Conservation (phyloP, 2,797 vertebrate genomes). For the Phoxinus dragarum region DNA sequence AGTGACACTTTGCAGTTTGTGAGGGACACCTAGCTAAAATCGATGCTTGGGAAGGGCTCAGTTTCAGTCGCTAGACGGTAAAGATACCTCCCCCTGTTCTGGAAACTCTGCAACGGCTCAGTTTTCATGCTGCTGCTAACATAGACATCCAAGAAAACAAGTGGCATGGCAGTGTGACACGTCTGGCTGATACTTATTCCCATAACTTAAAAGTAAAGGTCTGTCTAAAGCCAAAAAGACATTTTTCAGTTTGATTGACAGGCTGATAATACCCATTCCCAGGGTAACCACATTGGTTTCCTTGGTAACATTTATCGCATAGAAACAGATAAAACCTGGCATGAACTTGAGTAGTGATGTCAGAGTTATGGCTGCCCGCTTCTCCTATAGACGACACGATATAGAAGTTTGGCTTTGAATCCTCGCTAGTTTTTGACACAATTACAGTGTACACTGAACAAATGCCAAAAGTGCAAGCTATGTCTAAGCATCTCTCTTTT, state of each 20-base stretch:
- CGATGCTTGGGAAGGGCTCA: constrained; percentile 28
- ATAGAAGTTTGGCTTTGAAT: constrained; percentile 64
- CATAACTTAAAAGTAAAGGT: constrained; percentile 62
- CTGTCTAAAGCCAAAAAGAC: constrained; percentile 66
- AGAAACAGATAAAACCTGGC: constrained; percentile 52
- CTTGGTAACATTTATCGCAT: constrained; percentile 50
- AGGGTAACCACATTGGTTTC: constrained; percentile 48
- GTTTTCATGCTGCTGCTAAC: constrained; percentile 32
- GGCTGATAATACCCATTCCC: constrained; percentile 62
- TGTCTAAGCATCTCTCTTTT: constrained; percentile 56
- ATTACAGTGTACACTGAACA: constrained; percentile 69
- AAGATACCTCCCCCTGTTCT: constrained; percentile 26
- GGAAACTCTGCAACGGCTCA: constrained; percentile 38
- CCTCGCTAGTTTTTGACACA: constrained; percentile 60
- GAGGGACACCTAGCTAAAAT: constrained; percentile 56
- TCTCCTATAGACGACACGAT: constrained; percentile 65
- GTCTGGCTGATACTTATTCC: constrained; percentile 37
- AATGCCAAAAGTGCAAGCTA: constrained; percentile 71
- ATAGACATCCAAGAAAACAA: constrained; percentile 29
- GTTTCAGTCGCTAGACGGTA: constrained; percentile 41
- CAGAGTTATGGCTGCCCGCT: constrained; percentile 63
- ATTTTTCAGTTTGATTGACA: constrained; percentile 71
- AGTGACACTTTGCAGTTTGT: constrained; percentile 51
- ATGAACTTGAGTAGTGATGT: constrained; percentile 65
- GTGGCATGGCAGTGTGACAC: constrained; percentile 7